Base-by-base conservation (phyloP, 1,140 invertebrate species). In the Danaus plexippus region DNA sequence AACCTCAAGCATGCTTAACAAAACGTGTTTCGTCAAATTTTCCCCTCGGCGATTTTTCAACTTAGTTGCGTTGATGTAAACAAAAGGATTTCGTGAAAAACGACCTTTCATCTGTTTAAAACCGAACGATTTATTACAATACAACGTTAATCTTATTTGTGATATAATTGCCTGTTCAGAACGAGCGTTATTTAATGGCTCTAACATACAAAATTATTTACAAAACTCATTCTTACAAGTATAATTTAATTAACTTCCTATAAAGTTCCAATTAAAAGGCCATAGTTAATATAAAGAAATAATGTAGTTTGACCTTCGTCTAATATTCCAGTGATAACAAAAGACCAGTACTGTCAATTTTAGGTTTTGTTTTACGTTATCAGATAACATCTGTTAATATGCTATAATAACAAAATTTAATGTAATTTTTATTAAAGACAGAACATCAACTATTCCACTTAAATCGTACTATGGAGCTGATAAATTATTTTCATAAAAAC, bases 91-190 rank as follows among this genome's bases (percentile, higher is more conserved):
- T 59, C 47, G 59, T 69, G 67, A 69, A 69, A 66, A 69, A 69
- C 64, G 64, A 64, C 61, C 67, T 64, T 69, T 62, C 67, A 69
- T 69, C 64, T 69, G 67, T 57, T 69, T 66, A 64, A 67, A 69
- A 66, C 67, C 59, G 59, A 66, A 66, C 61, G 57, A 69, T 69
- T 69, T 69, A 63, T 69, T 69, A 66, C 62, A 64, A 47, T 54
- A 66, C 64, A 47, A 47, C 46, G 52, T 57, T 49, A 49, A 50
- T 50, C 43, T 57, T 45, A 46, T 47, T 47, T 32, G 22, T 6
- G 46, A 59, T 43, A 58, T 11, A 49, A 54, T 53, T 40, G 51
- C 47, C 45, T 53, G 44, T 43, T 58, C 18, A 32, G 2, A 32
- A 5, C 7, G 22, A 32, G 7, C 5, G 7, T 32, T 32, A 32